Percentiles rank a stretch among this genome's conserved stretches.
phyloP scores from a whole-genome alignment of 2,888 invertebrate species.

The Hyposoter dolosus region DNA sequence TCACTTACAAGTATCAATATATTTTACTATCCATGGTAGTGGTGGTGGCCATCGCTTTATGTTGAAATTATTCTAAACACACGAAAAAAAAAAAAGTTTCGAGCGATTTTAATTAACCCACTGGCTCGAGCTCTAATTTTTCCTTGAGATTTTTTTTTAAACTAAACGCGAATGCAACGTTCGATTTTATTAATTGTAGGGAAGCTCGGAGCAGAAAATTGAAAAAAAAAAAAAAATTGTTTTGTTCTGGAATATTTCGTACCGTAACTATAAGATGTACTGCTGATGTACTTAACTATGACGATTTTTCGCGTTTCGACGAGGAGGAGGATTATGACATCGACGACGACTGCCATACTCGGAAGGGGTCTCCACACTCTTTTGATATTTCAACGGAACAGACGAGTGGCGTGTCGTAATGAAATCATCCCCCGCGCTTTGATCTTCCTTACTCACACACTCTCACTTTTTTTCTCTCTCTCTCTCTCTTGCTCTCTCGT shows the following conservation, averaged over 20 bases:
- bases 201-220: background rate
- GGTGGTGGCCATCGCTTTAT: background rate
- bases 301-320: conserved; percentile 25
- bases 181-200: background rate
- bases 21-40: background rate
- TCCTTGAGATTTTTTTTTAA: background rate
- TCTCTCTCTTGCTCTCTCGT: conserved; percentile 23
- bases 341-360: conserved; percentile 74
- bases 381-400: conserved; percentile 84
- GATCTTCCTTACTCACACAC: conserved; percentile 79
- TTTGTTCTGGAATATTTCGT: background rate
- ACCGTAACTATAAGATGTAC: conserved; percentile 10
- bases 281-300: conserved; percentile 34
- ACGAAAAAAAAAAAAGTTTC: background rate
- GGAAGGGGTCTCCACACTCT: conserved; percentile 78
- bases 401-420: conserved; percentile 83
- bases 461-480: conserved; percentile 19
- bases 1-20: background rate
- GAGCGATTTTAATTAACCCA: background rate
- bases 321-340: conserved; percentile 37
- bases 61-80: background rate
- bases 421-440: conserved; percentile 84
- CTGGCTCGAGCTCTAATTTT: background rate
- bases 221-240: no score
- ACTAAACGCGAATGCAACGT: background rate